phyloP scores from a whole-genome alignment of 2,113 vertebrate genomes.

The Catharus fuscescens region DNA sequence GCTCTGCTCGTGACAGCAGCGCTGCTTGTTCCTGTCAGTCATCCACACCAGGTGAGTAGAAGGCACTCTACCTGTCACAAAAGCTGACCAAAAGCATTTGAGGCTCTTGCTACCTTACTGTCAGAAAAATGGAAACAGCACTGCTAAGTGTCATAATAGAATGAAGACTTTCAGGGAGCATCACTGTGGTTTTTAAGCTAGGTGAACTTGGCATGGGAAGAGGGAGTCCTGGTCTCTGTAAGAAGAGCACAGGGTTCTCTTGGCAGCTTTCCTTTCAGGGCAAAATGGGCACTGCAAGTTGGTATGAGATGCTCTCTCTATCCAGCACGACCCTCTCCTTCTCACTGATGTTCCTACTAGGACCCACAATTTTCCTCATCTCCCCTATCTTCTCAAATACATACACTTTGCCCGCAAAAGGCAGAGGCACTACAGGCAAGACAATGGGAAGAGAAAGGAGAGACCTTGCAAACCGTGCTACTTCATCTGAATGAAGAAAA shows the following conservation, averaged over 20 bases:
- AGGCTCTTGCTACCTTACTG: background rate
- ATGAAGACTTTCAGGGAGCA: background rate
- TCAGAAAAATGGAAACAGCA: background rate
- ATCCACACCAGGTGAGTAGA: accelerated
- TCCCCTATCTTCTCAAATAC: background rate
- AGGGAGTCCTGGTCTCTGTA: background rate
- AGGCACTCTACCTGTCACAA: accelerated
- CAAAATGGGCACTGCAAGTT: background rate
- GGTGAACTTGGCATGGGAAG: background rate
- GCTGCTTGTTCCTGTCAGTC: background rate
- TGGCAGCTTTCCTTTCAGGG: background rate
- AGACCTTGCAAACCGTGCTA: background rate
- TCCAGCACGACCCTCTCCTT: background rate
- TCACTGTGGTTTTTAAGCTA: background rate
- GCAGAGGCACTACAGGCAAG: background rate
- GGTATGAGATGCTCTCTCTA: background rate
- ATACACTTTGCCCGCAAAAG: background rate
- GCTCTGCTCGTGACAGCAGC: background rate
- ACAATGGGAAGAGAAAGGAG: background rate
- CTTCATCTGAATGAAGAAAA: background rate
- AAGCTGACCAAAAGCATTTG: background rate
- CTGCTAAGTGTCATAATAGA: background rate
- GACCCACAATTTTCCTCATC: background rate
- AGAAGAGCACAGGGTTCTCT: background rate
- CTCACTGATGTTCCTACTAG: background rate